Conservation (phyloP, 2,888 invertebrate species). For the Halictus ligatus region DNA sequence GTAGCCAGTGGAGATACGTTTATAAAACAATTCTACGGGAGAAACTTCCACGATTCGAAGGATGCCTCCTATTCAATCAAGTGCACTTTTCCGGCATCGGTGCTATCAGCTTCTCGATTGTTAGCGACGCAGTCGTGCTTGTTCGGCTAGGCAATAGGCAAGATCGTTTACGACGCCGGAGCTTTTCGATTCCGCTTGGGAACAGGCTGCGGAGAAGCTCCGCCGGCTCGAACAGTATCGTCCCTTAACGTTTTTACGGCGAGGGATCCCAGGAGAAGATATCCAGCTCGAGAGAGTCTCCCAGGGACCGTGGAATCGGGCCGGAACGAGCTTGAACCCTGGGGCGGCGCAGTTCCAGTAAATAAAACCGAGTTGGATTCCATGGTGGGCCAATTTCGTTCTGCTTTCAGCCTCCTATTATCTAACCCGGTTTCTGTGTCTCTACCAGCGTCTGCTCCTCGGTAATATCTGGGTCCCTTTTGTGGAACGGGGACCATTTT, state of each 20-base stretch:
- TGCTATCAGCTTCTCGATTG: background rate
- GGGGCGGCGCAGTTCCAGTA: conserved; percentile 20
- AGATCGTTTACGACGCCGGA: conserved; percentile 23
- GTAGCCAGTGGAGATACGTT: no score
- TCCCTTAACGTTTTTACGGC: conserved; percentile 53
- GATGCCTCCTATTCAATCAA: background rate
- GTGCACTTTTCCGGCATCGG: background rate
- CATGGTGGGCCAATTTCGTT: conserved; percentile 66
- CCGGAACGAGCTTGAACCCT: conserved; percentile 30
- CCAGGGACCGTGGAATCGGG: conserved; percentile 27
- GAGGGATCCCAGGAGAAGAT: background rate
- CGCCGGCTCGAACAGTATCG: conserved; percentile 40
- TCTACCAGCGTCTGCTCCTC: conserved; percentile 12
- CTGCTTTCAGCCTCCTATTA: conserved; percentile 55
- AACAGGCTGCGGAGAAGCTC: background rate
- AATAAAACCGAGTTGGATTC: conserved; percentile 45
- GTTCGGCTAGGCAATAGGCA: conserved; percentile 7
- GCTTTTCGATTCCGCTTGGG: background rate
- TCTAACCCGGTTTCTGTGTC: conserved; percentile 52
- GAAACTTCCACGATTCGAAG: no score
- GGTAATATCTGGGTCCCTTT: conserved; percentile 17
- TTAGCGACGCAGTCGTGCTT: background rate
- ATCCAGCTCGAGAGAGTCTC: conserved; percentile 19
- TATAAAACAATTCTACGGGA: no score
- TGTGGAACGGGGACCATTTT: background rate